Base-by-base conservation (phyloP, 2,113 vertebrate species). In the Atlantisia rogersi region DNA sequence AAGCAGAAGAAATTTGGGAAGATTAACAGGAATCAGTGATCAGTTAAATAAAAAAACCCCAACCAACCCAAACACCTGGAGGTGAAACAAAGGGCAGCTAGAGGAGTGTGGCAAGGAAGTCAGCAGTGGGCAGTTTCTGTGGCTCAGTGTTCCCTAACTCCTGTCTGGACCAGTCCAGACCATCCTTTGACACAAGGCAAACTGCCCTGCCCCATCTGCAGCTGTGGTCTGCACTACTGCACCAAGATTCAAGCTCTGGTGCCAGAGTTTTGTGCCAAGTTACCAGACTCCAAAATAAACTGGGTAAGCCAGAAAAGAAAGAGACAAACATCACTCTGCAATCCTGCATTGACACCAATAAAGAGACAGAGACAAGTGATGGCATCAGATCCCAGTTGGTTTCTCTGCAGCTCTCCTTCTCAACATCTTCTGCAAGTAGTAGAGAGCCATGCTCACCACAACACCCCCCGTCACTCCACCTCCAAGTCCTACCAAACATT, bases 11-110 rank as follows among this genome's bases (percentile, higher is more conserved):
- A 58, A 76, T 10, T 5, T 0, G 1, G 67, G 46, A 32, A 24
- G 58, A 11, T 5, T 26, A 52, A 22, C 29, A 65, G 55, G 53
- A 79, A 35, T 5, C 21, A 59, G 12, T 40, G 46, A 32, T 35
- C 31, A 71, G 52, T 17, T 31, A 40, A 67, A 62, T 21, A n/a
- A 62, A 31, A 26, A 20, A 4, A 0, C 1, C 14, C 14, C 17
- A 35, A 25, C 16, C 4, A 0, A 1, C 14, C 20, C 42, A 7
- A 32, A 44, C 12, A 76, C 2, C 12, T 11, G 4, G 8, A 60
- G 11, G 35, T 46, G 35, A 53, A 81, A 39, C 24, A 25, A 52
- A 79, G 32, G 6, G 10, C 22, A 29, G 8, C 2, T 4, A 6
- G 68, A 67, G 53, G 35, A 69, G 50, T 46, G 21, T 1, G 8